phyloP scores from a whole-genome alignment of 2,113 vertebrate genomes.

The Stercorarius parasiticus region DNA sequence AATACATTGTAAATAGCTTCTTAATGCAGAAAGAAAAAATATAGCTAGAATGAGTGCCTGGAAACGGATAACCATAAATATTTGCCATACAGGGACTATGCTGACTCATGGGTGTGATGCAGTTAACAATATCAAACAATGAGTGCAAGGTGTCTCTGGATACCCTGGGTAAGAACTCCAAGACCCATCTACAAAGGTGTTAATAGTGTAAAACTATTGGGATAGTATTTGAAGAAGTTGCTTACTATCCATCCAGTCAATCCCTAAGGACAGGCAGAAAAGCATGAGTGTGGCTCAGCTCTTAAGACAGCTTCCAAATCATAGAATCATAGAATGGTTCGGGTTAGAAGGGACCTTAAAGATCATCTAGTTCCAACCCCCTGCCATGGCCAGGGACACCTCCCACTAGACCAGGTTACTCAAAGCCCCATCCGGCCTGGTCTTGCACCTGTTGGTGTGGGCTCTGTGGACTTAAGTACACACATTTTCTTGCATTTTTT shows the following conservation, averaged over 20 bases:
- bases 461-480: not conserved
- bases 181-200: not conserved
- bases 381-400: too few relatives aligned
- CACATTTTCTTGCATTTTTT: not conserved
- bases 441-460: not conserved
- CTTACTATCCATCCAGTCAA: not conserved
- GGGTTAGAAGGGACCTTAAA: too few relatives aligned
- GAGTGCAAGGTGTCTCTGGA: not conserved
- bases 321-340: too few relatives aligned
- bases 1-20: not conserved
- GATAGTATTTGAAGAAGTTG: not conserved
- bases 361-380: too few relatives aligned
- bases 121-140: not conserved
- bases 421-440: too few relatives aligned
- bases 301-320: not conserved
- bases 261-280: not conserved
- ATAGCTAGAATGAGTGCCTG: not conserved
- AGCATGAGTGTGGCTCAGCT: not conserved
- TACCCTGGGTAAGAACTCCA: not conserved
- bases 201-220: not conserved
- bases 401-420: too few relatives aligned
- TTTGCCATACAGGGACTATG: fast-evolving
- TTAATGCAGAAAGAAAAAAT: not conserved
- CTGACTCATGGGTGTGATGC: fast-evolving
- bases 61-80: not conserved